Conservation (phyloP, 1,140 invertebrate species). For the Odontomachus brunneus region DNA sequence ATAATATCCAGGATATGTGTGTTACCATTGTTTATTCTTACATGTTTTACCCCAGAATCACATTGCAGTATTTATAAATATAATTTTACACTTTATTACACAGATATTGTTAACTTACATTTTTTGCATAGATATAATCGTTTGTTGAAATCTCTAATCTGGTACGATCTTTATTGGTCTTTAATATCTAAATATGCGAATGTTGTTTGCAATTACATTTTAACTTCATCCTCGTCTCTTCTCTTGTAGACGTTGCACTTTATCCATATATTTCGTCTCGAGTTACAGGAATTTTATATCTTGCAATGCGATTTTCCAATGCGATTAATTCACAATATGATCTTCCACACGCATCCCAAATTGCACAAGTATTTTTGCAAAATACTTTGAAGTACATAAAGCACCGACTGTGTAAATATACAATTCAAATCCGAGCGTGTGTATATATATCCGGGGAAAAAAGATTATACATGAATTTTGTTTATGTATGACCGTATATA, state of each 20-base stretch:
- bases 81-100: not conserved
- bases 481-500: no score
- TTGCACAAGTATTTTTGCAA: conserved; percentile 61
- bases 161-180: not conserved
- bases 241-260: conserved; percentile 15
- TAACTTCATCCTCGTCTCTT: conserved; percentile 10
- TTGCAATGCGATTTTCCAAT: no score
- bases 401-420: conserved; percentile 68
- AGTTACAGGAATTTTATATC: not conserved
- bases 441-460: conserved; percentile 18
- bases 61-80: not conserved
- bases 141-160: conserved; percentile 11
- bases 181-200: conserved; percentile 42
- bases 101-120: conserved; percentile 8
- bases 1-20: conserved; percentile 30
- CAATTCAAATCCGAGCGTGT: conserved; percentile 6
- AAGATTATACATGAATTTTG: no score
- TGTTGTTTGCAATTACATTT: conserved; percentile 13
- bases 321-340: conserved; percentile 12
- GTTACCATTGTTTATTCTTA: conserved; percentile 33
- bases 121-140: conserved; percentile 6
- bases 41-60: conserved; percentile 19
- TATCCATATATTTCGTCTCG: conserved; percentile 17
- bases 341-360: conserved; percentile 25
- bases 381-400: conserved; percentile 49